Percentiles rank a stretch among this genome's conserved stretches.
These are phyloP conservation scores for human DNA, from an alignment of 2,113 vertebrate species.

Conservation along the genomic window DNA sequence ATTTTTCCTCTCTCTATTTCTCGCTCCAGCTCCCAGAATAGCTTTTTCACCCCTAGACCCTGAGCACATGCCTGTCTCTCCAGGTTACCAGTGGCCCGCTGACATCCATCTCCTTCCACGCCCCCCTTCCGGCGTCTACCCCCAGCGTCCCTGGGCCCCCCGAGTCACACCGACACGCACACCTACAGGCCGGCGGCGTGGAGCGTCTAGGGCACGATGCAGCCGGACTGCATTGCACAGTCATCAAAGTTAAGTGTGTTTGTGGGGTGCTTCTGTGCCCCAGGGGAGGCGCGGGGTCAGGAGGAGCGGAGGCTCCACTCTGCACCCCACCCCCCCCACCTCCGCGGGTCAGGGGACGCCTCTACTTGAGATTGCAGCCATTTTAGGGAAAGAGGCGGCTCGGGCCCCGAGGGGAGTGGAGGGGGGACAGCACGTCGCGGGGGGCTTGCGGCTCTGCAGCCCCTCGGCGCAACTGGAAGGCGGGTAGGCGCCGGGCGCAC, in stretches of 20 bases:
- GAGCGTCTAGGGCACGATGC: constrained; percentile 59
- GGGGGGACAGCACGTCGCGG: constrained; percentile 35
- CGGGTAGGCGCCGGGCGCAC: constrained; percentile 46
- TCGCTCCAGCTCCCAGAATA: constrained; percentile 77
- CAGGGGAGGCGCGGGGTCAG: constrained; percentile 22
- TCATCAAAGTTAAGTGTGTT: constrained; percentile 85
- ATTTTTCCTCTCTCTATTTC: constrained; percentile 61
- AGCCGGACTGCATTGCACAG: constrained; percentile 81
- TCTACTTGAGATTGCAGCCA: constrained; percentile 67
- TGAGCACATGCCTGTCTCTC: constrained; percentile 61
- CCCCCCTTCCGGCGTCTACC: constrained; percentile 32
- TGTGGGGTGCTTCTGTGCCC: constrained; percentile 48
- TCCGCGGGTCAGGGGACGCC: constrained; percentile 61
- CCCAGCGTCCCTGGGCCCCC: neutral
- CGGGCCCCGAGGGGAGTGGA: constrained; percentile 1
- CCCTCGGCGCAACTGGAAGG: constrained; percentile 65
- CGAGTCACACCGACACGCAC: constrained; percentile 53
- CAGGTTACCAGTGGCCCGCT: constrained; percentile 39
- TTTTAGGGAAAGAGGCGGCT: constrained; percentile 71
- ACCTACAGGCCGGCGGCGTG: constrained; percentile 67
- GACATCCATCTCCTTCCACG: constrained; percentile 55
- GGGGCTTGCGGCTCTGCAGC: constrained; percentile 57
- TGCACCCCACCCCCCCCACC: constrained; percentile 15
- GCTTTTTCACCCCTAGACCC: constrained; percentile 73
- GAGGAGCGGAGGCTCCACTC: constrained; percentile 6